Base-by-base conservation (phyloP, 2,888 invertebrate species). In the Erebia ligea region DNA sequence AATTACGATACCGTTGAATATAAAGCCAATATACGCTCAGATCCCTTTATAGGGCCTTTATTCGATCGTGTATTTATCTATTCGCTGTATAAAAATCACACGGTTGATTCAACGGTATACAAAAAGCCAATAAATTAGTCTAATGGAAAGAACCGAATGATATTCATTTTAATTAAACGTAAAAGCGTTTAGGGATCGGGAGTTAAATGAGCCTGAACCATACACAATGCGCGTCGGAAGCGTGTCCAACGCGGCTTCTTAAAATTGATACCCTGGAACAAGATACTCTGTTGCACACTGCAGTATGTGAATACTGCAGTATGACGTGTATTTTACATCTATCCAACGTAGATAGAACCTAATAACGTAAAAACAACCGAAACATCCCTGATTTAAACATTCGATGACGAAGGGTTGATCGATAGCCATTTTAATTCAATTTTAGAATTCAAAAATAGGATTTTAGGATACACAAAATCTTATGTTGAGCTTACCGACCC, bases 131-230 rank as follows among this genome's bases (percentile, higher is more conserved):
- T 65, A 52, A 69, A 71, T 67, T 57, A 70, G 17, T 67, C 56
- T 65, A 73, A 70, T 70, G 70, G 25, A 70, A 73, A 69, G 48
- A 57, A 19, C 48, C 52, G 59, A 71, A 64, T 64, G 61, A 67
- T 73, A 63, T 74, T 73, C 68, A 61, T 72, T 73, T 70, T 40
- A 71, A 70, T 69, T 64, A 66, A 70, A 66, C 62, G 42, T 69
- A 65, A 72, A 75, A 68, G 64, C 73, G 61, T 76, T 75, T 74
- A 65, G 64, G 62, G 63, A 69, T 45, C 42, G 65, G 50, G 45
- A 48, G 57, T n/a, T 62, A 48, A 65, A 19, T 17, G 19, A 54
- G 54, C 54, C 3, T 54, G 19, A 19, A 19, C 19, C 19, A 54
- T n/a, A 50, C 19, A 19, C 0, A 52, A 17, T 19, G 17, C 17